Evolutionary conservation across 2,797 vertebrate species (phyloP), one percentile per base, ranked within the genome.

Genomic region (Mareca strepera): DNA sequence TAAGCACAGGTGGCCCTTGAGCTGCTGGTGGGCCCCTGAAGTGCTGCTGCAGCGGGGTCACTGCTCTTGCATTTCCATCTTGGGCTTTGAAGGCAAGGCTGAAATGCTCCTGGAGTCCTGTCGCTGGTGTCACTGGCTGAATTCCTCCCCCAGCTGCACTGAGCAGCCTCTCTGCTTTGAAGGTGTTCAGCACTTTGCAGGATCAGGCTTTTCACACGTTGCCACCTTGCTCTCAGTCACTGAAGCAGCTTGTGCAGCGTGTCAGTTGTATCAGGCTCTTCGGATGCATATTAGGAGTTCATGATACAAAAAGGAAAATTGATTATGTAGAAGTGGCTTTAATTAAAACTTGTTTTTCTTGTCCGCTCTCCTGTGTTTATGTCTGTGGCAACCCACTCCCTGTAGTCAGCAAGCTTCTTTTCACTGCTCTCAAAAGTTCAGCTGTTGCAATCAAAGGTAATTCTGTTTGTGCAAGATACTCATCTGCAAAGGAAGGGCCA

Each of bases 281-380:
- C 69, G 83, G 90, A 15, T 15, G 2, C 6, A 0, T 20, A 31
- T 74, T 86, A 73, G 50, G 74, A 55, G 90, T 56, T 67, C 33
- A 5, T 5, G 69, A 50, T 77, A 37, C 66, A 86, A 92, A 94
- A 93, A 87, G 88, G 84, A 93, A 95, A 92, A 96, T 84, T 43
- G 93, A 92, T 97, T 95, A 92, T 95, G 82, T 73, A 60, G 83
- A 97, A 96, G 95, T 67, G 73, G 35, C 94, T 96, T 95, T 78
- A 97, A 97, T 97, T 96, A 80, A 95, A 97, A 94, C 96, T 96
- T 89, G 97, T 96, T 97, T 96, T 97, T 97, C 97, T 96, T 67
- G 97, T 93, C 94, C 82, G 77, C 88, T 90, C 70, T 72, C 46
- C 58, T 26, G 43, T 95, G 94, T 95, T 96, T 92, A 81, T 88